Evolutionary conservation across 2,888 invertebrate genomes (phyloP).

Genomic region (Xestobium rufovillosum): DNA sequence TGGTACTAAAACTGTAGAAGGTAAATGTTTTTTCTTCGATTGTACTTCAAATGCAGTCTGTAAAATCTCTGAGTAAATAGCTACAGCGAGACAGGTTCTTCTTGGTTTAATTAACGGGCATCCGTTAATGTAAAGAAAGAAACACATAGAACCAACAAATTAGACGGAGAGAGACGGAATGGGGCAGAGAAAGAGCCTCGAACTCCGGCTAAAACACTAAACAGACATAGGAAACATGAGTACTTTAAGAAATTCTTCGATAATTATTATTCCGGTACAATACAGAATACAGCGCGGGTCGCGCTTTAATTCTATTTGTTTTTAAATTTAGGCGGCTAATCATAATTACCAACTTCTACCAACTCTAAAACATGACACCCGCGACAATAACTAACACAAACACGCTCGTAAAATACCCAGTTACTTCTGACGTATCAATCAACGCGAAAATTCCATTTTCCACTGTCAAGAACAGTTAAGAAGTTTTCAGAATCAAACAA

Average conservation of each 20-base stretch:
- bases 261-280: neutral
- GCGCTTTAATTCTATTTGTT: neutral
- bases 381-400: too few species aligned
- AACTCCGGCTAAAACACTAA: conserved; percentile 25
- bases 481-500: neutral
- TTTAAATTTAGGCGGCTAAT: neutral
- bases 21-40: neutral
- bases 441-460: too few species aligned
- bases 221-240: conserved; percentile 26
- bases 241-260: conserved; percentile 2
- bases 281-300: neutral
- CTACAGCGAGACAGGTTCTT: conserved; percentile 30
- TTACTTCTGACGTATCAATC: too few species aligned
- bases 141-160: conserved; percentile 15
- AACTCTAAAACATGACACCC: neutral
- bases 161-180: conserved; percentile 16
- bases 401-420: too few species aligned
- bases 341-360: neutral
- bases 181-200: too few species aligned
- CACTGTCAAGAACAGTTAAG: too few species aligned
- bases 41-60: conserved; percentile 20
- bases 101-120: conserved; percentile 33
- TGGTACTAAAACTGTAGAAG: too few species aligned
- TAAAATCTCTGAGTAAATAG: conserved; percentile 33
- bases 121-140: conserved; percentile 36